phyloP scores from a whole-genome alignment of 2,113 vertebrate species.

The Cololabis saira region DNA sequence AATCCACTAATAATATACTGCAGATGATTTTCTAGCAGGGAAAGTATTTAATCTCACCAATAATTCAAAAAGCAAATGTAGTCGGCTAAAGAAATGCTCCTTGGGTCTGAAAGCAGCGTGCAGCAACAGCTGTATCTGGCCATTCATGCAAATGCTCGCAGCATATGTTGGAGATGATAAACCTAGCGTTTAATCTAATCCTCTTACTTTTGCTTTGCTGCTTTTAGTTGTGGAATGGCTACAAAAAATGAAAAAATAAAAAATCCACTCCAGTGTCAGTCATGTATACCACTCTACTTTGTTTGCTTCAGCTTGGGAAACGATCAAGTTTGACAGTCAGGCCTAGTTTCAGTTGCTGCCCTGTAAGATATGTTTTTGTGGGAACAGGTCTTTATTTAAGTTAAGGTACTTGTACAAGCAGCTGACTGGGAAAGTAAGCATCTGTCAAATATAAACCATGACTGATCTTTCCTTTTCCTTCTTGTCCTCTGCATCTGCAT shows the following conservation, averaged over 20 bases:
- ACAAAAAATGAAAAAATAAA: no score
- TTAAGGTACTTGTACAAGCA: no score
- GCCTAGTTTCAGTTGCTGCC: neutral
- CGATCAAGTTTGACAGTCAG: neutral
- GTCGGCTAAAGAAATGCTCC: neutral
- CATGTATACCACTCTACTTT: neutral
- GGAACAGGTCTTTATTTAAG: no score
- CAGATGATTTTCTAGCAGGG: neutral
- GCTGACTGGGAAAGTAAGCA: neutral
- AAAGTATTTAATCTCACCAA: neutral
- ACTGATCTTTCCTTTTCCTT: neutral
- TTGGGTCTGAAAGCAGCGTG: neutral
- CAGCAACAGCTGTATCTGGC: neutral
- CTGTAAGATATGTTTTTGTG: neutral
- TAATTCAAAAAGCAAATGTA: neutral
- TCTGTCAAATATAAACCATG: neutral
- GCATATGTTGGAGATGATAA: neutral
- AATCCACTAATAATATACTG: neutral
- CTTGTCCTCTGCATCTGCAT: neutral
- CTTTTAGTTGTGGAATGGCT: conserved; percentile 5
- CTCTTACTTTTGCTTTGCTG: conserved; percentile 1
- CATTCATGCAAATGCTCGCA: neutral
- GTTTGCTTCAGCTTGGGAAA: neutral
- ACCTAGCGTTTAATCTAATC: neutral
- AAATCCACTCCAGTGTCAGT: no score